These are phyloP conservation scores for Pao palembangensis DNA, from an alignment of 2,113 vertebrate genomes.

Conservation along the genomic window DNA sequence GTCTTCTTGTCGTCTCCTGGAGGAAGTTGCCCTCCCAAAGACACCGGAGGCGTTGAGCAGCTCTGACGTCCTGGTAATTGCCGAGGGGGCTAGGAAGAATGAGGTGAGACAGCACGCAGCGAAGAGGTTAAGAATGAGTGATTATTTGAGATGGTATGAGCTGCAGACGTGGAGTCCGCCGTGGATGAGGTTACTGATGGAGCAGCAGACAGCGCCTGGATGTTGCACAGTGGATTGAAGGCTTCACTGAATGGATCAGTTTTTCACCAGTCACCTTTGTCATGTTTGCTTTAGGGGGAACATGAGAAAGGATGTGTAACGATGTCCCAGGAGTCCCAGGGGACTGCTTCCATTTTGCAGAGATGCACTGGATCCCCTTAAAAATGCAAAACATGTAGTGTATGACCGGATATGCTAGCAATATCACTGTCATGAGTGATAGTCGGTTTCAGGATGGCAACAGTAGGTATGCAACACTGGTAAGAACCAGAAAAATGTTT, in stretches of 20 bases:
- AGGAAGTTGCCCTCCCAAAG: constrained; percentile 49
- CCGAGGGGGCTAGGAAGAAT: constrained; percentile 74
- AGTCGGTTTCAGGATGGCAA: too few species aligned
- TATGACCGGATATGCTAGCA: background rate
- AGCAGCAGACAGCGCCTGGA: constrained; percentile 14
- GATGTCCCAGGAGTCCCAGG: constrained; percentile 50
- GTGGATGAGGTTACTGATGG: constrained; percentile 4
- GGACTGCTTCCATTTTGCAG: constrained; percentile 48
- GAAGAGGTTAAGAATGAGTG: constrained; percentile 16
- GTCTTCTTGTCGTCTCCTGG: constrained; percentile 71
- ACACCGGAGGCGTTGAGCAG: constrained; percentile 68
- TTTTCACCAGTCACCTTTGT: constrained; percentile 55
- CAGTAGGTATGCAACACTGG: too few species aligned
- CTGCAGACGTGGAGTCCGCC: constrained; percentile 33
- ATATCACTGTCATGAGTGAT: background rate
- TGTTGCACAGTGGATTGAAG: constrained; percentile 4
- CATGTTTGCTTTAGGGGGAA: constrained; percentile 38
- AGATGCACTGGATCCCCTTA: constrained; percentile 45
- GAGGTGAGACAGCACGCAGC: constrained; percentile 38
- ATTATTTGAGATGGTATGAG: constrained; percentile 10
- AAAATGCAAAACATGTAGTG: background rate
- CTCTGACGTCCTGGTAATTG: constrained; percentile 70
- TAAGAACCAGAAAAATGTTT: too few species aligned
- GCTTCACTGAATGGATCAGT: constrained; percentile 13
- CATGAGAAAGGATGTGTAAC: constrained; percentile 23